These are phyloP conservation scores for Ochropleura leucogaster DNA, from an alignment of 2,888 invertebrate genomes.

Conservation along the genomic window DNA sequence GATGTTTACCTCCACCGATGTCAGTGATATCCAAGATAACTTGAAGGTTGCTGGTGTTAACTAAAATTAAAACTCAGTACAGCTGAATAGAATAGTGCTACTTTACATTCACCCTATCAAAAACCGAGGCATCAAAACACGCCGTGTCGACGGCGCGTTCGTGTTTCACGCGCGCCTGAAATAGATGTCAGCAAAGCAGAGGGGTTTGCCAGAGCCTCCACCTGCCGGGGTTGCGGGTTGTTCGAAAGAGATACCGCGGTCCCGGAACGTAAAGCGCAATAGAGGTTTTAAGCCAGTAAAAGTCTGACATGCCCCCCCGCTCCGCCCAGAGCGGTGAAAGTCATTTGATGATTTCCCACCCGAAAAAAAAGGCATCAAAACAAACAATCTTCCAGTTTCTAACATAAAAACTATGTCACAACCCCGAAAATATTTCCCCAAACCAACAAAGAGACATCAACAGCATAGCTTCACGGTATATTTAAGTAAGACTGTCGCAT, in stretches of 20 bases:
- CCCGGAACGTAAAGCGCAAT: too few species aligned
- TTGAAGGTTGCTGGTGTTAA: neutral
- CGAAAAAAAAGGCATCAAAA: neutral
- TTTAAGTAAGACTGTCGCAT: slow-evolving; percentile 46
- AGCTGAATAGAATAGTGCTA: neutral
- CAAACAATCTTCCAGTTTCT: neutral
- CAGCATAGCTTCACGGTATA: slow-evolving; percentile 26
- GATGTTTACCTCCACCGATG: neutral
- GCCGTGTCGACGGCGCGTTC: too few species aligned
- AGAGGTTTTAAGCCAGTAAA: too few species aligned
- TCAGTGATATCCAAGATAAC: neutral
- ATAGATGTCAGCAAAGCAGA: too few species aligned
- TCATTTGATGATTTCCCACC: too few species aligned
- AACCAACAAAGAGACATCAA: slow-evolving; percentile 16
- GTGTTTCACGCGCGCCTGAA: too few species aligned
- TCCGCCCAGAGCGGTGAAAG: too few species aligned
- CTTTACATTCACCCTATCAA: neutral
- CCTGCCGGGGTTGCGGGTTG: too few species aligned
- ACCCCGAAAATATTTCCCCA: slow-evolving; percentile 9
- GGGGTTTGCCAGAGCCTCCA: too few species aligned
- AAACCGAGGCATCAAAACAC: neutral
- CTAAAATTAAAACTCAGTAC: neutral
- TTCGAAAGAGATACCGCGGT: too few species aligned
- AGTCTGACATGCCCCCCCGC: too few species aligned
- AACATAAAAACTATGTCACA: neutral